Percentiles rank a stretch among this genome's conserved stretches.
Evolutionary conservation across 2,113 vertebrate species (phyloP).

Genomic region (Periophthalmus modestus): DNA sequence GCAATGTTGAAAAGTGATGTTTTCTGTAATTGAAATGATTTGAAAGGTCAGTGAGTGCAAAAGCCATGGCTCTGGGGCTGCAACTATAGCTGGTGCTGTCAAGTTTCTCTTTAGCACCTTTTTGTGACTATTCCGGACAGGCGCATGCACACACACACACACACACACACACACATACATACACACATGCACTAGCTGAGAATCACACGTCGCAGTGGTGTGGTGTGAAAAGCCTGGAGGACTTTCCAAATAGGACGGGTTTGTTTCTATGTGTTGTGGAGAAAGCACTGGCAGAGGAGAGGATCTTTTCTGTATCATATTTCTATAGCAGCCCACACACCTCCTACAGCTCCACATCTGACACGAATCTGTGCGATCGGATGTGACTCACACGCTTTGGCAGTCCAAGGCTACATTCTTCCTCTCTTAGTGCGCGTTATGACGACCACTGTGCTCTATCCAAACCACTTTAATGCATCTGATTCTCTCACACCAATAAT

Average conservation of each 20-base stretch:
- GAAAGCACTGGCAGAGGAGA: constrained; percentile 56
- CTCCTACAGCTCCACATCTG: constrained; percentile 68
- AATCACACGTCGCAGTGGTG: constrained; percentile 33
- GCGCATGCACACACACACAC: constrained; percentile 15
- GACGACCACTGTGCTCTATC: constrained; percentile 48
- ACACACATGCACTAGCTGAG: neutral
- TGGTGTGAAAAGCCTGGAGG: constrained; percentile 54
- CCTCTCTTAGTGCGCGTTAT: constrained; percentile 56
- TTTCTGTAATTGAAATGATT: constrained; percentile 11
- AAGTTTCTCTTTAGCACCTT: constrained; percentile 28
- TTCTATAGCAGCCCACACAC: constrained; percentile 65
- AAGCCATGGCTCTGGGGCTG: constrained; percentile 5
- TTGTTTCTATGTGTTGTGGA: constrained; percentile 52
- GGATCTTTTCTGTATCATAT: constrained; percentile 66
- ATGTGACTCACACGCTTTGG: constrained; percentile 74
- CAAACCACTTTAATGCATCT: constrained; percentile 19
- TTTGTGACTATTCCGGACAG: constrained; percentile 19
- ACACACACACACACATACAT: neutral
- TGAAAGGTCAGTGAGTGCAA: constrained; percentile 27
- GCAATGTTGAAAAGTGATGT: constrained; percentile 6
- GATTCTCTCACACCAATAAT: constrained; percentile 1
- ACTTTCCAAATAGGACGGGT: constrained; percentile 58
- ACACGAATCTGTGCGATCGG: constrained; percentile 66
- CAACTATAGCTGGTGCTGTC: constrained; percentile 13
- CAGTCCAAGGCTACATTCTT: constrained; percentile 67